Conservation (phyloP, 2,888 invertebrate genomes). For the Andrena hattorfiana region DNA sequence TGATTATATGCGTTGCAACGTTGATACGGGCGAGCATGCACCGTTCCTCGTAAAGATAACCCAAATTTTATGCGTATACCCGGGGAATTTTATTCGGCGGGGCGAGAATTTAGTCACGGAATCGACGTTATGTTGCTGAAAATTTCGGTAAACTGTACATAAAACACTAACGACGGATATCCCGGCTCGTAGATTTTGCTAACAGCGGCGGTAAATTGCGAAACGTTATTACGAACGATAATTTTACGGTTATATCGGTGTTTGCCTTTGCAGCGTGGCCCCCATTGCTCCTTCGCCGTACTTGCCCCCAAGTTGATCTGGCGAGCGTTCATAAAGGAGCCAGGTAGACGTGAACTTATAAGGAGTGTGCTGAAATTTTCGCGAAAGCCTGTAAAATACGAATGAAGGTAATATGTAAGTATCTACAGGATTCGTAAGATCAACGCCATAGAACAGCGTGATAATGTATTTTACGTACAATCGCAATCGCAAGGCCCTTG, state of each 20-base stretch:
- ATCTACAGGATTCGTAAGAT: constrained; percentile 5
- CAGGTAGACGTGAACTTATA: constrained; percentile 19
- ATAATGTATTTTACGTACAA: constrained; percentile 5
- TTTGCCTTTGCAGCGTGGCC: constrained; percentile 9
- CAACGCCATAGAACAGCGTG: not conserved
- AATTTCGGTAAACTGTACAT: not conserved
- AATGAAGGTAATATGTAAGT: not conserved
- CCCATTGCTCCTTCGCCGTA: not conserved
- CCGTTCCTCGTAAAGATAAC: constrained; percentile 26
- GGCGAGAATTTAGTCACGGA: not conserved
- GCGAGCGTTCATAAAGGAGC: constrained; percentile 27
- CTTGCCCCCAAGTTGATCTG: not conserved
- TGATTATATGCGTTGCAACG: not conserved
- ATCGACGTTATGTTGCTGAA: not conserved
- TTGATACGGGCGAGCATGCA: not conserved
- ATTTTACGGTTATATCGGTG: constrained; percentile 17
- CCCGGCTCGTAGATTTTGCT: constrained; percentile 11
- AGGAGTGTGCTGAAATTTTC: not conserved
- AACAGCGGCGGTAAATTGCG: constrained; percentile 10
- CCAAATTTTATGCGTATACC: constrained; percentile 22
- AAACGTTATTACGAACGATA: constrained; percentile 12
- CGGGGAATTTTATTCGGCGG: constrained; percentile 16
- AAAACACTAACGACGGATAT: not conserved
- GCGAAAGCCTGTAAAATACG: not conserved
- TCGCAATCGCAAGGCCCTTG: not conserved